Conservation (phyloP, 2,797 vertebrate genomes). For the Sebastes umbrosus region DNA sequence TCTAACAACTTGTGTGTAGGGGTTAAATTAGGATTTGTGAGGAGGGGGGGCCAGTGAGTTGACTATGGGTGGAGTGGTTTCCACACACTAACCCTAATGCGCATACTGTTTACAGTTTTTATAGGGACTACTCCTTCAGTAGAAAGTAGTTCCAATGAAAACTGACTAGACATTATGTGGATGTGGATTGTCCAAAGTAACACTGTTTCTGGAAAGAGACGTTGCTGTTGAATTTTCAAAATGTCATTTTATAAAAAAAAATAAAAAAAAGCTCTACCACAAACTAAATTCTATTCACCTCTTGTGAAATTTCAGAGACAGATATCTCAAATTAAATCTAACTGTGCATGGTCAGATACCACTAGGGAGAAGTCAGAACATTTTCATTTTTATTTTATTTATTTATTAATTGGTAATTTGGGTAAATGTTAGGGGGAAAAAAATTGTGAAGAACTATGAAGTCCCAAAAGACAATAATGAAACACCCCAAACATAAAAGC, state of each 20-base stretch:
- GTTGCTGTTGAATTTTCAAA: background rate
- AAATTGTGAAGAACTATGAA: background rate
- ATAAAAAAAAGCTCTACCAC: background rate
- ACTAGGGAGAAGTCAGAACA: background rate
- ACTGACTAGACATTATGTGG: background rate
- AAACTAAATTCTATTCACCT: background rate
- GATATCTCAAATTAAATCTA: background rate
- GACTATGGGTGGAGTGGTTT: background rate
- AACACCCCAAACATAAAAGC: background rate
- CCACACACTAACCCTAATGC: background rate
- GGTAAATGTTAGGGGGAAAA: background rate
- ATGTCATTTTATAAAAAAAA: background rate
- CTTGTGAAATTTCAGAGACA: background rate
- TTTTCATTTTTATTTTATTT: background rate
- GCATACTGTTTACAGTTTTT: background rate
- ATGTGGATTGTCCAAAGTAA: background rate
- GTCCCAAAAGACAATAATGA: background rate
- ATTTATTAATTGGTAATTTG: background rate
- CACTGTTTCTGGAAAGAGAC: background rate
- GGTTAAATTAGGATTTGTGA: background rate
- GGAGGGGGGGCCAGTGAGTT: background rate
- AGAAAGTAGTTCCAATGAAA: background rate
- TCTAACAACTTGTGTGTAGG: background rate
- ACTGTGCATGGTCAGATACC: background rate
- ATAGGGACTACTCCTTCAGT: background rate